Percentiles rank a stretch among this genome's conserved stretches.
Conservation (phyloP, 2,113 vertebrate genomes). For the Verasper variegatus region DNA sequence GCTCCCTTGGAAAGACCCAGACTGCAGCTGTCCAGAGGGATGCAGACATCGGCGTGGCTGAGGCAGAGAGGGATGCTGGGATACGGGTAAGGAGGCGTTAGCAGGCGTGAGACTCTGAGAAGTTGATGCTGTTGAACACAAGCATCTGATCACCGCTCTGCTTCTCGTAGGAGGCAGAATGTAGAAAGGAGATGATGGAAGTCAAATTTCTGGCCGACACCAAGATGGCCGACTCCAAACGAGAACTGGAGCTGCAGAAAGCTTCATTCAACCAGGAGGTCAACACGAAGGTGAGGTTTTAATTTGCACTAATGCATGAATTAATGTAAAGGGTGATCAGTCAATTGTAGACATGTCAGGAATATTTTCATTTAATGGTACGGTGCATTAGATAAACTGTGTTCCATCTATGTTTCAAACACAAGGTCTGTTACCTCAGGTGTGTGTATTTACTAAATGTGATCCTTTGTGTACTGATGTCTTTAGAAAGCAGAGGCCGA, state of each 20-base stretch:
- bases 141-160: not conserved
- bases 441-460: not conserved
- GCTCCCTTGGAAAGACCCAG: slow-evolving; percentile 95
- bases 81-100: slow-evolving; percentile 87
- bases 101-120: not conserved
- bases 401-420: too few relatives aligned
- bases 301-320: too few relatives aligned
- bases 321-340: too few relatives aligned
- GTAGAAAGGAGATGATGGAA: slow-evolving; percentile 95
- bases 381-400: too few relatives aligned
- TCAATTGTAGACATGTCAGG: too few relatives aligned
- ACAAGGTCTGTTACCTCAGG: not conserved
- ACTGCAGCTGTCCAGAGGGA: slow-evolving; percentile 93
- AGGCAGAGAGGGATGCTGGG: slow-evolving; percentile 94
- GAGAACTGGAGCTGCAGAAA: slow-evolving; percentile 93
- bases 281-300: slow-evolving; percentile 88
- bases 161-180: slow-evolving; percentile 89
- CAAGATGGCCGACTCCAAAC: slow-evolving; percentile 93
- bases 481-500: slow-evolving; percentile 92
- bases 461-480: not conserved
- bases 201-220: slow-evolving; percentile 94
- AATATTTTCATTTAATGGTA: too few relatives aligned
- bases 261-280: slow-evolving; percentile 94
- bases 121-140: not conserved
- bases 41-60: slow-evolving; percentile 94